Percentiles rank a stretch among this genome's conserved stretches.
These are phyloP conservation scores for Ceratotherium simum DNA, from an alignment of 2,113 vertebrate species.

Conservation along the genomic window DNA sequence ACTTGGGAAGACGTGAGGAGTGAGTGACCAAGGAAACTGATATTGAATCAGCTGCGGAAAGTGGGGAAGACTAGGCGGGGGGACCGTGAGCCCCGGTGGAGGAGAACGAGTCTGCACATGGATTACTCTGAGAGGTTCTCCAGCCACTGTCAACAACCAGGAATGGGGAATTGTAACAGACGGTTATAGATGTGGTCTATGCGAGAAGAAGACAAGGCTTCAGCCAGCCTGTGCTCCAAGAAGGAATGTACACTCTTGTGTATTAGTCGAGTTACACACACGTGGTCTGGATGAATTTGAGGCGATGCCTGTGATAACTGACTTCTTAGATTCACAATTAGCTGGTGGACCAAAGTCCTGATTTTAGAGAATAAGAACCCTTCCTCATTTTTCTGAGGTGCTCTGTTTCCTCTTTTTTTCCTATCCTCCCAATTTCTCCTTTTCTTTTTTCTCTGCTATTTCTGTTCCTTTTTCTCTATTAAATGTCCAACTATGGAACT, in stretches of 20 bases:
- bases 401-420: background rate
- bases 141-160: background rate
- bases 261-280: background rate
- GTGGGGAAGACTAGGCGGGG: background rate
- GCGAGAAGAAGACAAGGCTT: background rate
- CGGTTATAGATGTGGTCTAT: background rate
- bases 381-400: background rate
- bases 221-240: background rate
- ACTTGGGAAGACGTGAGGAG: background rate
- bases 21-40: background rate
- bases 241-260: fast-evolving
- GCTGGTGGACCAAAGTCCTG: background rate
- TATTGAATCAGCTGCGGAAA: background rate
- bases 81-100: background rate
- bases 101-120: background rate
- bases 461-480: background rate
- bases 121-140: background rate
- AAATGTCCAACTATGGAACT: background rate
- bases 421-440: background rate
- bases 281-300: fast-evolving
- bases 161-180: no score
- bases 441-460: background rate
- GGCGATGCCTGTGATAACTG: background rate
- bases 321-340: background rate
- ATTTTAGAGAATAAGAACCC: background rate